These are phyloP conservation scores for Meganola albula DNA, from an alignment of 2,888 invertebrate genomes.

Conservation along the genomic window DNA sequence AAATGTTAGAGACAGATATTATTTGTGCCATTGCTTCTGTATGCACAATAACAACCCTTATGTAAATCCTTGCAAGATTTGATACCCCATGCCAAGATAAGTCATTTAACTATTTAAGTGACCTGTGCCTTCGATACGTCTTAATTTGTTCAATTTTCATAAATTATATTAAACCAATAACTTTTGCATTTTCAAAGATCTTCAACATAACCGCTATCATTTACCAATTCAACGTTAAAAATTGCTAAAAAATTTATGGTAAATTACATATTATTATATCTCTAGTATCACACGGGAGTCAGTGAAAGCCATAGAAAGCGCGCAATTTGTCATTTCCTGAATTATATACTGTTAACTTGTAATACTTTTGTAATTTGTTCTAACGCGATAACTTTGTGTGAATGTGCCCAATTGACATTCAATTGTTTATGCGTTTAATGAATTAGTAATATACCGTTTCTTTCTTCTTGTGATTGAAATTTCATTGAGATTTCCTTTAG, in stretches of 20 bases:
- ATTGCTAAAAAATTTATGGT: conserved; percentile 30
- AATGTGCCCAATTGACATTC: conserved; percentile 24
- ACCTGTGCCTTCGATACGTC: too few relatives aligned
- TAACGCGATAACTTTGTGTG: conserved; percentile 30
- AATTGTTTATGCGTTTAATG: conserved; percentile 22
- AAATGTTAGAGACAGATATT: too few relatives aligned
- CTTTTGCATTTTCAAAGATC: too few relatives aligned
- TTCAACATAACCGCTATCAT: conserved; percentile 20
- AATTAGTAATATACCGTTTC: conserved; percentile 18
- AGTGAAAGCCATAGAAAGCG: conserved; percentile 43
- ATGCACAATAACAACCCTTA: too few relatives aligned
- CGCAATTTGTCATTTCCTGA: conserved; percentile 36
- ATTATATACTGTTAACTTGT: conserved; percentile 12
- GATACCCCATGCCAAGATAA: too few relatives aligned
- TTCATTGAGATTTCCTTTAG: too few relatives aligned
- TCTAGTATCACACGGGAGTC: conserved; percentile 28
- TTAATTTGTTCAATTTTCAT: too few relatives aligned
- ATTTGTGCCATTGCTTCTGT: too few relatives aligned
- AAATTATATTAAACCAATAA: too few relatives aligned
- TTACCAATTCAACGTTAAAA: conserved; percentile 26
- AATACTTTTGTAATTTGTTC: conserved; percentile 27
- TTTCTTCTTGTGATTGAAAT: too few relatives aligned
- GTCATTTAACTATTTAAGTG: too few relatives aligned
- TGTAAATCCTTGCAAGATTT: too few relatives aligned
- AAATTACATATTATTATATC: conserved; percentile 33